phyloP scores from a whole-genome alignment of 2,888 invertebrate genomes.

The Euclidia mi region DNA sequence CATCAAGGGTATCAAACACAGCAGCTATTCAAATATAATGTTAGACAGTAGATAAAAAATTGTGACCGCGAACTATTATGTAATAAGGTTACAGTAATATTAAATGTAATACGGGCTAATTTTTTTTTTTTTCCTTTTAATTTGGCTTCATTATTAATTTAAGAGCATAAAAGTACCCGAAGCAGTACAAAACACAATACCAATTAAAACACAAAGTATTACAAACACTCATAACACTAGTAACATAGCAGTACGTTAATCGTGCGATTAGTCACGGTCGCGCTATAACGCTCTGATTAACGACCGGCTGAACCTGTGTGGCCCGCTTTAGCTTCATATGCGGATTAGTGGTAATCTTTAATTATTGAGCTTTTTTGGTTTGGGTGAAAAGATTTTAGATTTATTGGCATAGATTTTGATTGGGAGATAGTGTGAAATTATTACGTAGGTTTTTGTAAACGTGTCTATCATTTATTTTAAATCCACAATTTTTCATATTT shows the following conservation, averaged over 20 bases:
- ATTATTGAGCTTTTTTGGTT: slow-evolving; percentile 44
- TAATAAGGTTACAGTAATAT: no score
- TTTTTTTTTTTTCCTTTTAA: no score
- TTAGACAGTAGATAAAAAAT: no score
- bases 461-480: no score
- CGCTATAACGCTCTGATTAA: slow-evolving; percentile 33
- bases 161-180: background rate
- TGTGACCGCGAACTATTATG: no score
- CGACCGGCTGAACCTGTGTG: slow-evolving; percentile 39
- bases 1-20: no score
- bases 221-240: slow-evolving; percentile 2
- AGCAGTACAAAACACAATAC: background rate
- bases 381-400: slow-evolving; percentile 9
- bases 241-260: slow-evolving; percentile 21
- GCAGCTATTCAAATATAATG: no score
- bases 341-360: slow-evolving; percentile 46
- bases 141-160: no score
- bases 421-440: no score
- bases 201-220: slow-evolving; percentile 5
- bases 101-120: no score
- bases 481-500: no score
- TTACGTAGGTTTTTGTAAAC: no score
- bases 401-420: background rate
- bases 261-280: slow-evolving; percentile 14
- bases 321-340: slow-evolving; percentile 13